Percentiles rank a stretch among this genome's conserved stretches.
phyloP scores from a whole-genome alignment of 2,888 invertebrate genomes.

The Teleiodes luculella region DNA sequence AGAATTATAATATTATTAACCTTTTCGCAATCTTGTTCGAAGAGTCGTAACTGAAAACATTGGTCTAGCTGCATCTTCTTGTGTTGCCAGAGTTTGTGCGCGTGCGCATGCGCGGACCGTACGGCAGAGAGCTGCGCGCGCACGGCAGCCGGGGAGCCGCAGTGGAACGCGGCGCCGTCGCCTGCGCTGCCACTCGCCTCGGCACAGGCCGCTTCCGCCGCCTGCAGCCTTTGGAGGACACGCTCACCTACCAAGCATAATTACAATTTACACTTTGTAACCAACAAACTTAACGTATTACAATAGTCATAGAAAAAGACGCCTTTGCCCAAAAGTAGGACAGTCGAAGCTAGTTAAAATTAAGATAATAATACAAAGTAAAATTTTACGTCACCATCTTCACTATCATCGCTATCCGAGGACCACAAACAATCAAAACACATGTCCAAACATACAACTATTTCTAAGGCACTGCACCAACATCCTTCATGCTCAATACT shows the following conservation, averaged over 20 bases:
- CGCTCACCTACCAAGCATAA: slow-evolving; percentile 80
- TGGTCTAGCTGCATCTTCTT: slow-evolving; percentile 97
- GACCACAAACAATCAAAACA: slow-evolving; percentile 36
- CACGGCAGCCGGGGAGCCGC: slow-evolving; percentile 83
- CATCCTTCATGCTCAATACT: slow-evolving; percentile 27
- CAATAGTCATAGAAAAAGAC: no score
- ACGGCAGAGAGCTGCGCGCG: slow-evolving; percentile 91
- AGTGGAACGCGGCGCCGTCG: slow-evolving; percentile 85
- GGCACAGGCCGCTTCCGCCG: slow-evolving; percentile 65
- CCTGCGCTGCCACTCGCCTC: slow-evolving; percentile 83
- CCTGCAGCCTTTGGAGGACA: slow-evolving; percentile 80
- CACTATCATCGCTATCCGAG: slow-evolving; percentile 8
- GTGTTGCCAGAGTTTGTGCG: slow-evolving; percentile 95
- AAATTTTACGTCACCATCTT: neutral
- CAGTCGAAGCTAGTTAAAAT: no score
- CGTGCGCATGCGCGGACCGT: slow-evolving; percentile 92
- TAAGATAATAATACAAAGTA: no score
- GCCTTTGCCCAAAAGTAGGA: no score
- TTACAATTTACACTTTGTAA: neutral
- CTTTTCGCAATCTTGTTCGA: slow-evolving; percentile 98
- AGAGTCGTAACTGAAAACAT: slow-evolving; percentile 95
- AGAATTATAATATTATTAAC: slow-evolving; percentile 49
- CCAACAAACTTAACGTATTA: neutral
- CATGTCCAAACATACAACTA: slow-evolving; percentile 27
- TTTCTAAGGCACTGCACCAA: slow-evolving; percentile 16